Evolutionary conservation across 1,140 invertebrate genomes (phyloP).

Genomic region (Oedothorax gibbosus): DNA sequence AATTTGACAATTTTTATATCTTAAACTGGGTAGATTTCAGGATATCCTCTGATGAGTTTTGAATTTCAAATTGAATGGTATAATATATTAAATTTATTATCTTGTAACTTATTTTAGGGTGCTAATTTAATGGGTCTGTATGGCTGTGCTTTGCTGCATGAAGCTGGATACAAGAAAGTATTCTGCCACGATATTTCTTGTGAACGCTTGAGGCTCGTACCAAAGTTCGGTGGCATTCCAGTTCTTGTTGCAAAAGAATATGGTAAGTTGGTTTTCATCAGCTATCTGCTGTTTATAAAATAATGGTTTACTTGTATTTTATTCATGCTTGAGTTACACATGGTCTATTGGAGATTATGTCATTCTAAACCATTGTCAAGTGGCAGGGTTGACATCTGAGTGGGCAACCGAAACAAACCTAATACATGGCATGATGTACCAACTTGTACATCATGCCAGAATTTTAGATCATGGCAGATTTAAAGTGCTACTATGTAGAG

Average conservation of each 20-base stretch:
- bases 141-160: conserved; percentile 51
- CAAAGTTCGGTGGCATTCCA: conserved; percentile 57
- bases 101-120: conserved; percentile 11
- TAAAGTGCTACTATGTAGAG: too few relatives aligned
- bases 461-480: too few relatives aligned
- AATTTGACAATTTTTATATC: too few relatives aligned
- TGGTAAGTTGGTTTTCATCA: conserved; percentile 32
- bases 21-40: background rate
- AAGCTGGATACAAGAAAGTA: conserved; percentile 46
- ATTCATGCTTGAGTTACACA: too few relatives aligned
- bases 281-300: background rate
- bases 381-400: too few relatives aligned
- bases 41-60: background rate
- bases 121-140: conserved; percentile 56
- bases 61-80: background rate
- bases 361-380: too few relatives aligned
- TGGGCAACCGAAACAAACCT: too few relatives aligned
- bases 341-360: too few relatives aligned
- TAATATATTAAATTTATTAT: too few relatives aligned
- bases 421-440: too few relatives aligned
- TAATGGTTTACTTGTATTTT: background rate
- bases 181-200: conserved; percentile 43
- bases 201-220: conserved; percentile 54
- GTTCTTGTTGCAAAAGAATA: conserved; percentile 44
- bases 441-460: too few relatives aligned